These are phyloP conservation scores for Heptranchias perlo DNA, from an alignment of 2,113 vertebrate species.

Conservation along the genomic window DNA sequence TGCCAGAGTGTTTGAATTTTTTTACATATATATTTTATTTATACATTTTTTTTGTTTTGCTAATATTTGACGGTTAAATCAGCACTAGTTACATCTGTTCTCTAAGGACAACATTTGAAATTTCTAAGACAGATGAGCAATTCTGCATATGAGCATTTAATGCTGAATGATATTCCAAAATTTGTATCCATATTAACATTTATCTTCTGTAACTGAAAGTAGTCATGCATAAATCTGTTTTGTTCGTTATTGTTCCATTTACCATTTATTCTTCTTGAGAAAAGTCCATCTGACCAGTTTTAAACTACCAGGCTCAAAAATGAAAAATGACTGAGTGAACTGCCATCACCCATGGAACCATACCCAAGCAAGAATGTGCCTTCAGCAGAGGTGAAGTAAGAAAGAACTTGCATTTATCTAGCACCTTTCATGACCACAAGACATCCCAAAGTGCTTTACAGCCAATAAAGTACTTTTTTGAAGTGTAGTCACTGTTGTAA, in stretches of 20 bases:
- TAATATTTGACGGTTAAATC: not conserved
- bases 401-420: not conserved
- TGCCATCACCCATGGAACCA: not conserved
- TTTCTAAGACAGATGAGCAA: not conserved
- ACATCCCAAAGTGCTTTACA: too few species aligned
- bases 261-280: too few species aligned
- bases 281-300: too few species aligned
- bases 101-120: not conserved
- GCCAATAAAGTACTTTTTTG: too few species aligned
- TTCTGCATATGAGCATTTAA: not conserved
- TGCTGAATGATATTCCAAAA: not conserved
- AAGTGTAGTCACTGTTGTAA: too few species aligned
- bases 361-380: too few species aligned
- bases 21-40: not conserved
- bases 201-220: not conserved
- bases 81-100: not conserved
- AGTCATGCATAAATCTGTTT: not conserved
- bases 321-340: too few species aligned
- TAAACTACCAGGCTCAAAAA: too few species aligned
- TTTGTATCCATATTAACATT: not conserved
- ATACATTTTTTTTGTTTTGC: not conserved
- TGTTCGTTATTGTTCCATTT: not conserved
- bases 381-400: not conserved
- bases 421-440: not conserved
- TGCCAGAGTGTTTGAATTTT: not conserved